These are phyloP conservation scores for Bombylius discolor DNA, from an alignment of 2,888 invertebrate genomes.

Conservation along the genomic window DNA sequence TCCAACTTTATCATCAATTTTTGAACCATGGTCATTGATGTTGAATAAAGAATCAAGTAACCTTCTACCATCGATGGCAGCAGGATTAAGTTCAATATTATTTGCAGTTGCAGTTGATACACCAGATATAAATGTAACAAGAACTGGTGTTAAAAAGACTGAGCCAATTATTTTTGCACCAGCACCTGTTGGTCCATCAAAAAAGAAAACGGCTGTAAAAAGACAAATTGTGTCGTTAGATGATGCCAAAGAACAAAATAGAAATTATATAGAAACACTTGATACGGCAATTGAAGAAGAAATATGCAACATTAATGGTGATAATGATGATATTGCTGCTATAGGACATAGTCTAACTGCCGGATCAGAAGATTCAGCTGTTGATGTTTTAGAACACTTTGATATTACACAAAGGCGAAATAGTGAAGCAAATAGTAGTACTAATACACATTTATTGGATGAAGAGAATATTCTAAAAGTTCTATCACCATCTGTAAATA, in stretches of 20 bases:
- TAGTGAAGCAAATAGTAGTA: no score
- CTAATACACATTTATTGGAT: no score
- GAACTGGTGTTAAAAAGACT: constrained; percentile 21
- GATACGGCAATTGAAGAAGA: background rate
- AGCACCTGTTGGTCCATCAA: constrained; percentile 42
- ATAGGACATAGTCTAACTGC: background rate
- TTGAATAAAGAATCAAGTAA: constrained; percentile 65
- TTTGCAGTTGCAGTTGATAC: constrained; percentile 90
- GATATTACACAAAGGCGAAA: background rate
- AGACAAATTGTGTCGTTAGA: constrained; percentile 27
- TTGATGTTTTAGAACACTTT: background rate
- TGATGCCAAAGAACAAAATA: background rate
- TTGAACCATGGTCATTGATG: constrained; percentile 77
- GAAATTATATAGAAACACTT: background rate
- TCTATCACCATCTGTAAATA: background rate
- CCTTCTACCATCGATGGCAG: constrained; percentile 72
- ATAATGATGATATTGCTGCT: background rate
- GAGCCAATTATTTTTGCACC: constrained; percentile 62
- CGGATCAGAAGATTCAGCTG: background rate
- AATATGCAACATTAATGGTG: background rate
- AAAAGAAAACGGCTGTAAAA: constrained; percentile 21
- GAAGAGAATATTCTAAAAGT: no score
- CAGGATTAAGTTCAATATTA: constrained; percentile 75
- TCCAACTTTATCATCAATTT: constrained; percentile 52
- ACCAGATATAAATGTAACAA: constrained; percentile 55